Evolutionary conservation across 2,888 invertebrate genomes (phyloP), one percentile per base, ranked within the genome.

Genomic region (Pherbina coryleti): DNA sequence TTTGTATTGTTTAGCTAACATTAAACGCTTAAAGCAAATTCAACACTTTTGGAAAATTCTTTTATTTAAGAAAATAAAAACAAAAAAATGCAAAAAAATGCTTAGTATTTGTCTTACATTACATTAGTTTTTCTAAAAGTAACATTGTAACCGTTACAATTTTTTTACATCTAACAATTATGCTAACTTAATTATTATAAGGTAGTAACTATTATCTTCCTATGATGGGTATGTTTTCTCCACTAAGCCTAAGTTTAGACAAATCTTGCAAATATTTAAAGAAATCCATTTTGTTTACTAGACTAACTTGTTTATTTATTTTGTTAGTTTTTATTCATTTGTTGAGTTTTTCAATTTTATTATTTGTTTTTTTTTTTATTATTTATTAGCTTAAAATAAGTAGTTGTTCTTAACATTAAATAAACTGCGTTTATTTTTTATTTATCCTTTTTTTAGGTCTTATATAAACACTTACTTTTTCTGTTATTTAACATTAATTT

Each of bases 221-320:
- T n/a, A n/a, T n/a, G 5, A 19, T 22, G 22, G 19, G n/a, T 55
- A 3, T n/a, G 7, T 22, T 44, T 44, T 44, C 7, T 37, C 7
- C 1, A 44, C 44, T 44, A 44, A 44, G 44, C 1, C 44, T 44
- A 44, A 34, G 28, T 64, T 64, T 64, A 28, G 8, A 28, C 34
- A 28, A 25, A 4, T 51, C 51, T 31, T 37, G 75, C 75, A 75
- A 75, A 75, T 75, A 75, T 75, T 75, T 75, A 67, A 75, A 75
- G 75, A 75, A 75, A 75, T 75, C 75, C 75, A 75, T 75, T 75
- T 75, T 11, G 69, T 53, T 28, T 53, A 57, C 57, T 55, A 19
- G 17, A 5, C 57, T 57, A 57, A 37, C 19, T 69, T 17, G 3
- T 22, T 7, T 57, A 11, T 17, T 4, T 3, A 3, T 31, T 62